These are phyloP conservation scores for Pluvialis apricaria DNA, from an alignment of 2,113 vertebrate species.

Conservation along the genomic window DNA sequence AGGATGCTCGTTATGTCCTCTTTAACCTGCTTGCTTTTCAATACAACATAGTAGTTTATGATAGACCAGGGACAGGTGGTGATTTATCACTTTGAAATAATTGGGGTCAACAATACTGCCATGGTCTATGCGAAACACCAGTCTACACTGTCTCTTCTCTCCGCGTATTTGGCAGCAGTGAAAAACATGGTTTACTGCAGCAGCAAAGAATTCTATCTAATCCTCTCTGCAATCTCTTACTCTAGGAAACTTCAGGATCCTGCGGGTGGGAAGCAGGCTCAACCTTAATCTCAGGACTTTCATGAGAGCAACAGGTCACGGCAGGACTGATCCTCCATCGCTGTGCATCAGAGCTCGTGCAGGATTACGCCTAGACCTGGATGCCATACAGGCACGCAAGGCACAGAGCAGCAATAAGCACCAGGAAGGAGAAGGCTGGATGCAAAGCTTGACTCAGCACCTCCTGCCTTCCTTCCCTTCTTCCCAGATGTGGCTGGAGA, in stretches of 20 bases:
- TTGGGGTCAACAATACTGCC: neutral
- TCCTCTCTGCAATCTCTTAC: neutral
- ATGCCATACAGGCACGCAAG: neutral
- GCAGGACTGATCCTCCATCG: neutral
- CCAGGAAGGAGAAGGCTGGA: neutral
- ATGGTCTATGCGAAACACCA: neutral
- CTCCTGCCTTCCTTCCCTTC: neutral
- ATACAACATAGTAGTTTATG: neutral
- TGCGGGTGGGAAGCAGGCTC: neutral
- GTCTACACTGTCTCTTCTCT: neutral
- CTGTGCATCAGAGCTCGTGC: rapidly evolving
- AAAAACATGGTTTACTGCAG: neutral
- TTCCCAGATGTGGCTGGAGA: neutral
- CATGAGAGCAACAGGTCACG: neutral
- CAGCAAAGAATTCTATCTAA: neutral
- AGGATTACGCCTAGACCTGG: neutral
- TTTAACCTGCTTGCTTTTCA: neutral
- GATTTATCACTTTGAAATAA: neutral
- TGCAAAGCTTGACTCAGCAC: neutral
- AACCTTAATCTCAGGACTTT: neutral
- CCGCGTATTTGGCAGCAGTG: neutral
- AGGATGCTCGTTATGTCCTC: neutral
- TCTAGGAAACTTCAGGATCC: neutral
- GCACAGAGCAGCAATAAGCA: neutral
- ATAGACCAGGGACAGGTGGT: neutral